Conservation (phyloP, 2,797 vertebrate species). For the Chiroxiphia lanceolata region DNA sequence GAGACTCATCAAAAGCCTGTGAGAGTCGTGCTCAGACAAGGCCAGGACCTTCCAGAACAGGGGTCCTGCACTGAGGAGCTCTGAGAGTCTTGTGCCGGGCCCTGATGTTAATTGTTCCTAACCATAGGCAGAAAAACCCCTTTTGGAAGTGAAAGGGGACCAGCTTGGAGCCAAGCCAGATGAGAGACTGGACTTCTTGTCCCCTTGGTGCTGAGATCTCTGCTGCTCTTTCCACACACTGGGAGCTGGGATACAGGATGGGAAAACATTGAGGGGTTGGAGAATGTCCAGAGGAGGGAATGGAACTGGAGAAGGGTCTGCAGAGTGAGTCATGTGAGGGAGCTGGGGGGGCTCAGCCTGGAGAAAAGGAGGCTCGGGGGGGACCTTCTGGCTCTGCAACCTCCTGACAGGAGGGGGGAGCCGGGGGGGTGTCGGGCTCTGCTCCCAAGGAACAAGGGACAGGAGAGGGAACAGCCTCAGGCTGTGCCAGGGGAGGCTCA, state of each 20-base stretch:
- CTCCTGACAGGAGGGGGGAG: background rate
- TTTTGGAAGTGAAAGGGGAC: background rate
- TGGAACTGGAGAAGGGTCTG: background rate
- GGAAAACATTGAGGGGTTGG: background rate
- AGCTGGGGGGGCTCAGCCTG: background rate
- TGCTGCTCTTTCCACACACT: background rate
- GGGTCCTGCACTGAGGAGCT: background rate
- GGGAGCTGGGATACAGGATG: background rate
- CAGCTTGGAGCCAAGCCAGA: background rate
- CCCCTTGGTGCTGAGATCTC: background rate
- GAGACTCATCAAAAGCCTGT: background rate
- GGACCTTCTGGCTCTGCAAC: background rate
- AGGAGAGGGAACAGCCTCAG: background rate
- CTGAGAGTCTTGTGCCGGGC: background rate
- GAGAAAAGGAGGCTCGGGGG: background rate
- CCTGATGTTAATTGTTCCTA: background rate
- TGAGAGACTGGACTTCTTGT: background rate
- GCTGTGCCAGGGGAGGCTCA: background rate
- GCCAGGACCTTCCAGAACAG: background rate
- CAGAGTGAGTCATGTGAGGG: background rate
- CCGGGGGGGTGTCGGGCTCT: background rate
- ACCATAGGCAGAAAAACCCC: background rate
- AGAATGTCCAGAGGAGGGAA: accelerated
- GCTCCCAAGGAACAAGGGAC: background rate
- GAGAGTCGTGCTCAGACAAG: background rate